Conservation (phyloP, 2,113 vertebrate genomes). For the Sterna hirundo region DNA sequence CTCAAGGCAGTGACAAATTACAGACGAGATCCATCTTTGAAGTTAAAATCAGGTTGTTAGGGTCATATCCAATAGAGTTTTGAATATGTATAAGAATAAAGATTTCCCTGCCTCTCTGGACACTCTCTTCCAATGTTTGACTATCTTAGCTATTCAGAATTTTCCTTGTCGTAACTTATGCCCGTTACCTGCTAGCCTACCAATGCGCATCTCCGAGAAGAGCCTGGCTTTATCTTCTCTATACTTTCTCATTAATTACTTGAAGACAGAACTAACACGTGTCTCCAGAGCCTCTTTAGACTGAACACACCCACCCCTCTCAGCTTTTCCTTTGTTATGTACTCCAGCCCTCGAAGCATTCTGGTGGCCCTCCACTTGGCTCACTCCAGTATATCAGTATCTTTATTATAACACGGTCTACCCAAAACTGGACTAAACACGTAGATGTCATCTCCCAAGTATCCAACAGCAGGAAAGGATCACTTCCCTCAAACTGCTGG, state of each 20-base stretch:
- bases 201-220: neutral
- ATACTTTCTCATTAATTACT: neutral
- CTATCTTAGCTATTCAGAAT: neutral
- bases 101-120: neutral
- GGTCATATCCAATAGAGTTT: neutral
- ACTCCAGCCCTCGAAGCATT: neutral
- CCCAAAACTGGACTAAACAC: neutral
- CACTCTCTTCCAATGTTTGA: neutral
- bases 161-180: neutral
- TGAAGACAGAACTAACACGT: neutral
- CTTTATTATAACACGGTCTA: neutral
- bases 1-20: neutral
- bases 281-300: neutral
- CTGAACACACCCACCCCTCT: neutral
- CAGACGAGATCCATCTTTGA: neutral
- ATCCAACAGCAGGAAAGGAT: neutral
- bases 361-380: neutral
- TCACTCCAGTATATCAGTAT: neutral
- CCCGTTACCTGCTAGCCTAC: neutral
- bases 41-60: neutral
- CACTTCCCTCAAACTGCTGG: neutral
- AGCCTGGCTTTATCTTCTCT: neutral
- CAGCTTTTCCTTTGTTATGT: neutral
- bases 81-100: neutral
- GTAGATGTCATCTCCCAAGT: neutral